Evolutionary conservation across 2,113 vertebrate genomes (phyloP), one percentile per base, ranked within the genome.

Genomic region (Calidris pygmaea): DNA sequence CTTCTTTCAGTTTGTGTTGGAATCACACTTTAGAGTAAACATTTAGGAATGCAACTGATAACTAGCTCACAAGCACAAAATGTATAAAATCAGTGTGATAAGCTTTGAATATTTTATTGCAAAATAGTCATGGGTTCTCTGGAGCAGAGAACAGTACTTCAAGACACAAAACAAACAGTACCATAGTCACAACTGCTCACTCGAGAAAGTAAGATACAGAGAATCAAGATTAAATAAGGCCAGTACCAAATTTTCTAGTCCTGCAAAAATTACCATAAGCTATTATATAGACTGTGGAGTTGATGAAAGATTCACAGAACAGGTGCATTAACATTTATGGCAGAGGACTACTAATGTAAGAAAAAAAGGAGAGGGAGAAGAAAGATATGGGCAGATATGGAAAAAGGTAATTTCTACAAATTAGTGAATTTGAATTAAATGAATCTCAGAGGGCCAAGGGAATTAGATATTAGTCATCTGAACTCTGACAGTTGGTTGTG

Each of bases 401-500:
- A 59, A 87, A 93, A 96, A 60, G 8, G 3, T 24, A 89, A 65
- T 93, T 89, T 89, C 81, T 73, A 62, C 45, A 73, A 89, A 87
- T 93, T 87, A 91, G 37, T 45, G 71, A 91, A 78, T 87, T 82
- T 89, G 56, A 89, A 92, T 92, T 68, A 85, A 94, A 93, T 50
- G 3, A 79, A 82, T 72, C 48, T 78, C 70, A 87, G 66, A 62
- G 32, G 71, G n/a, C 66, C 29, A 70, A 68, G 39, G 16, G 48
- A 95, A 96, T 87, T 85, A 79, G 39, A 27, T 66, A 79, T 96
- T 89, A 89, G 77, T 91, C 58, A 93, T 89, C 70, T 89, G 89
- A 91, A 91, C 85, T 87, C 53, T 94, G 84, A 94, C 52, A 78
- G n/a, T 27, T 95, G 45, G 35, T 82, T 93, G 94, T 85, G 47